Evolutionary conservation across 2,797 vertebrate genomes (phyloP).

Genomic region (Hippoglossus hippoglossus): DNA sequence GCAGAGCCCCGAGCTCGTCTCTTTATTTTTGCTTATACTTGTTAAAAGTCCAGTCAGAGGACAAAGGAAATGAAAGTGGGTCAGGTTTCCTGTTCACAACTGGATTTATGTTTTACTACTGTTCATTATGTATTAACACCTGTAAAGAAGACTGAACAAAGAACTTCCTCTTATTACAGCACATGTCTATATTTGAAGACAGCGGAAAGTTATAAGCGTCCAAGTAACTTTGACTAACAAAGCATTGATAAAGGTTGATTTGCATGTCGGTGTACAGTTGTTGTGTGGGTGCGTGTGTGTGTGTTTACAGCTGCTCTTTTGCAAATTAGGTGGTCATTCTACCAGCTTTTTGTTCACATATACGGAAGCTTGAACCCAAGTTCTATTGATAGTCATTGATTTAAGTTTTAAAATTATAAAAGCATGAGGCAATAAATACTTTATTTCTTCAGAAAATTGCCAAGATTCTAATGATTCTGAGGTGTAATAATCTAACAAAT

Average conservation of each 20-base stretch:
- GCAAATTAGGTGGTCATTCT: conserved; percentile 66
- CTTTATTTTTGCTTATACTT: conserved; percentile 27
- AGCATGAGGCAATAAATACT: not conserved
- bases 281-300: not conserved
- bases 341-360: conserved; percentile 79
- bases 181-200: conserved; percentile 62
- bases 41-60: conserved; percentile 5
- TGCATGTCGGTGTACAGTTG: conserved; percentile 56
- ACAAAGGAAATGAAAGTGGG: conserved; percentile 16
- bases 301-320: conserved; percentile 19
- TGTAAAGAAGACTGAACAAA: conserved; percentile 2
- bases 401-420: conserved; percentile 4
- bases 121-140: not conserved
- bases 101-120: conserved; percentile 23
- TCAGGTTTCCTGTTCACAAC: conserved; percentile 11
- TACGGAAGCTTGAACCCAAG: conserved; percentile 53
- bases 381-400: conserved; percentile 7
- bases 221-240: conserved; percentile 32
- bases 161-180: conserved; percentile 54
- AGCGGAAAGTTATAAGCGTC: conserved; percentile 34
- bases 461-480: too few species aligned
- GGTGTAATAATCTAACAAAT: too few species aligned
- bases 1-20: conserved; percentile 44
- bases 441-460: not conserved
- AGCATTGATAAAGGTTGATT: conserved; percentile 46